These are phyloP conservation scores for Actinostola sp. DNA, from an alignment of 92 coral and sea anemone genomes.

Conservation along the genomic window DNA sequence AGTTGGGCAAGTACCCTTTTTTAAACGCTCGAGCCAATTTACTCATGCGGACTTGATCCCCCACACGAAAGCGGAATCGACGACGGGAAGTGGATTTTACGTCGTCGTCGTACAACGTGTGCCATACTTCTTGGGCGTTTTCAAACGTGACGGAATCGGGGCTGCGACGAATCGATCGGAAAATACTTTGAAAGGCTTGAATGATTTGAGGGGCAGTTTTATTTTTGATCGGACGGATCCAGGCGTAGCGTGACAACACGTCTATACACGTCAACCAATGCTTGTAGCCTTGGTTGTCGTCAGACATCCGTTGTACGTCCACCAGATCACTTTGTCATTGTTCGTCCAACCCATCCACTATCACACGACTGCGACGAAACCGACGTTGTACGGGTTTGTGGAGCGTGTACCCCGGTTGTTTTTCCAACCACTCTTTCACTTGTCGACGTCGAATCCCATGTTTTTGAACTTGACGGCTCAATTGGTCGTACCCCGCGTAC, in stretches of 20 bases:
- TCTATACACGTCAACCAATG: constrained; percentile 30
- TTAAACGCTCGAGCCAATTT: no score
- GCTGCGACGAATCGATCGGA: constrained; percentile 16
- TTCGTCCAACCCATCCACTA: constrained; percentile 11
- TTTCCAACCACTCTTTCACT: no score
- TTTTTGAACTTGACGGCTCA: not conserved
- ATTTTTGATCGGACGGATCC: constrained; percentile 46
- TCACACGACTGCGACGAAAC: constrained; percentile 1
- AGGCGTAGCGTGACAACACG: constrained; percentile 50
- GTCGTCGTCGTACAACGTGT: not conserved
- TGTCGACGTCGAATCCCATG: no score
- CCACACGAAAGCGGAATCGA: constrained; percentile 22
- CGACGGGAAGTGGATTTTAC: not conserved
- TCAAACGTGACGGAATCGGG: constrained; percentile 25
- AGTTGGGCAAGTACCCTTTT: no score
- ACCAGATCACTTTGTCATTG: constrained; percentile 34
- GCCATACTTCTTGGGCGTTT: constrained; percentile 12
- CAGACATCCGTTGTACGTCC: not conserved
- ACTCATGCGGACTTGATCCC: no score
- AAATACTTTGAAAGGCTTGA: constrained; percentile 10
- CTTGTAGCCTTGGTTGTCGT: not conserved
- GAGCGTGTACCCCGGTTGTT: no score
- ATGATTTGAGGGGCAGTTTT: constrained; percentile 27
- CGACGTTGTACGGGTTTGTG: not conserved
- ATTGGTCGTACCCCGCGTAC: constrained; percentile 1